These are phyloP conservation scores for Pelecanoides urinatrix DNA, from an alignment of 2,113 vertebrate genomes.

Conservation along the genomic window DNA sequence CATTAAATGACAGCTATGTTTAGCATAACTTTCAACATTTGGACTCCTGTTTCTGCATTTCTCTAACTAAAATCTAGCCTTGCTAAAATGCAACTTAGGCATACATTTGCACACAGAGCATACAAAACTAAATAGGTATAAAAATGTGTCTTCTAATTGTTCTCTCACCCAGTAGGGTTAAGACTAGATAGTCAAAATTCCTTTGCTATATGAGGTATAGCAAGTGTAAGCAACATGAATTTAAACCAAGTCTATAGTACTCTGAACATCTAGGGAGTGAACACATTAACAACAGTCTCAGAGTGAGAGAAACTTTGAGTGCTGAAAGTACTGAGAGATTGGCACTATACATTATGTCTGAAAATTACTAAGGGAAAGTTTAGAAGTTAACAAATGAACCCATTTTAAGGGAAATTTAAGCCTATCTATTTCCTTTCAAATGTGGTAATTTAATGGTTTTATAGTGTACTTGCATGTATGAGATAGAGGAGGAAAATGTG, in stretches of 20 bases:
- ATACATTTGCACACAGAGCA: neutral
- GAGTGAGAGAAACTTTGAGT: neutral
- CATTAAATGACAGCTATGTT: neutral
- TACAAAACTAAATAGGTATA: neutral
- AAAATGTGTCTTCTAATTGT: neutral
- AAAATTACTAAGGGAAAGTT: neutral
- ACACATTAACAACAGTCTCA: neutral
- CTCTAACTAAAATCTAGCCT: neutral
- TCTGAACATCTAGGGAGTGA: neutral
- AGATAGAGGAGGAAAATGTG: neutral
- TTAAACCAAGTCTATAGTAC: neutral
- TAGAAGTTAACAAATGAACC: slow-evolving; percentile 35
- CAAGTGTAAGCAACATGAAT: neutral
- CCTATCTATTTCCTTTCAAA: neutral
- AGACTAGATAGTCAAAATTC: neutral
- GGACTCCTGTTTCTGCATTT: neutral
- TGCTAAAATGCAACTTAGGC: neutral
- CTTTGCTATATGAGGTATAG: neutral
- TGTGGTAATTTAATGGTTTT: neutral
- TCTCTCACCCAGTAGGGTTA: neutral
- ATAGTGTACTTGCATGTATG: neutral
- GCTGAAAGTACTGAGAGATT: neutral
- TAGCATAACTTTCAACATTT: neutral
- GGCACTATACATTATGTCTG: neutral
- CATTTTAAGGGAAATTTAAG: neutral